Conservation (phyloP, 1,140 invertebrate species). For the Bicyclus anynana region DNA sequence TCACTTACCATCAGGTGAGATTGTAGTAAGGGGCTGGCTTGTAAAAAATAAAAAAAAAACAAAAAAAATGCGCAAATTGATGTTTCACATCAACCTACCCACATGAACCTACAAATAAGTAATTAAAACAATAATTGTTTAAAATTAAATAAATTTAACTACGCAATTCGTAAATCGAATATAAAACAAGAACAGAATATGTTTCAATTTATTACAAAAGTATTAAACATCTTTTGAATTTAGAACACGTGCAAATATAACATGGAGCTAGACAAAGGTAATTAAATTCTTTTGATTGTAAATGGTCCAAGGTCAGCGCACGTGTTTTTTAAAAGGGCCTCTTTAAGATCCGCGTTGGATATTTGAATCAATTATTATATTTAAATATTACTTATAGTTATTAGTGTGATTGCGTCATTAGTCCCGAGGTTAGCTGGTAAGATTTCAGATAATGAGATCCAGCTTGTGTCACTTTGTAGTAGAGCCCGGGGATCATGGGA, state of each 20-base stretch:
- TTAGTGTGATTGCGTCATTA: too few relatives aligned
- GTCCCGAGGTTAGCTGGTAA: too few relatives aligned
- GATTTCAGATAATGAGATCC: too few relatives aligned
- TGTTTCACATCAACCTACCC: background rate
- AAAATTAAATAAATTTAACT: background rate
- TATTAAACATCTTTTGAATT: constrained; percentile 16
- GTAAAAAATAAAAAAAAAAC: too few relatives aligned
- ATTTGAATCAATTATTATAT: constrained; percentile 1
- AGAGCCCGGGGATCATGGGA: too few relatives aligned
- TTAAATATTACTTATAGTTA: background rate
- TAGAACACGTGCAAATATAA: constrained; percentile 42
- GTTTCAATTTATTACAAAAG: constrained; percentile 5
- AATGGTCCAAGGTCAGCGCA: constrained; percentile 46
- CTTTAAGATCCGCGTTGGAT: background rate
- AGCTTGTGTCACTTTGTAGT: too few relatives aligned
- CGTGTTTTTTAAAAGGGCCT: constrained; percentile 35
- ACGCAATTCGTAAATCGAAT: background rate
- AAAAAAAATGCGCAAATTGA: background rate
- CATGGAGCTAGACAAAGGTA: constrained; percentile 44
- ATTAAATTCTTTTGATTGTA: constrained; percentile 44
- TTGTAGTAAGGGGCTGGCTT: too few relatives aligned
- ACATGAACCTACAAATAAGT: too few relatives aligned
- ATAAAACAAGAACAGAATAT: constrained; percentile 10
- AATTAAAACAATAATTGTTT: too few relatives aligned
- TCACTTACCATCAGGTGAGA: too few relatives aligned